These are phyloP conservation scores for Ferrisia virgata DNA, from an alignment of 2,888 invertebrate genomes.

Conservation along the genomic window DNA sequence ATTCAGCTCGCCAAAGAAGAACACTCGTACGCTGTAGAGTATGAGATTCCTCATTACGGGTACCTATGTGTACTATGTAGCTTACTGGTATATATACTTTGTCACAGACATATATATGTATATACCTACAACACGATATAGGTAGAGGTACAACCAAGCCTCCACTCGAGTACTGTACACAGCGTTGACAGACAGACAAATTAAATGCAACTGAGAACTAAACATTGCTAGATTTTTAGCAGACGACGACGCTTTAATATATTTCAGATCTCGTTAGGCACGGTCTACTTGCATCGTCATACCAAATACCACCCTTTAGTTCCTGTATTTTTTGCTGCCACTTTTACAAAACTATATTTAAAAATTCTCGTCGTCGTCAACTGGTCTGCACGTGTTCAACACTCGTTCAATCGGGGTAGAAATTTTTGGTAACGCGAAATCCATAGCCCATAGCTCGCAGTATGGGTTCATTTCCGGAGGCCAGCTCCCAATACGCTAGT, in stretches of 20 bases:
- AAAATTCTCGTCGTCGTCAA: background rate
- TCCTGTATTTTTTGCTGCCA: conserved; percentile 6
- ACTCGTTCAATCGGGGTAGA: background rate
- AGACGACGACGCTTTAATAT: conserved; percentile 40
- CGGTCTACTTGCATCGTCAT: conserved; percentile 4
- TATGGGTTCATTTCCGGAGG: background rate
- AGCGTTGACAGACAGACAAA: conserved; percentile 45
- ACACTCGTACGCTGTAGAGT: conserved; percentile 8
- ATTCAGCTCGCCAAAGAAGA: background rate
- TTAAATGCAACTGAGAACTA: conserved; percentile 43
- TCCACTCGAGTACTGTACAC: background rate
- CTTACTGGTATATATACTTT: too few species aligned
- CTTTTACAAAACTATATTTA: conserved; percentile 31
- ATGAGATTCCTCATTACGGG: background rate
- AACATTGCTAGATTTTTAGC: conserved; percentile 43
- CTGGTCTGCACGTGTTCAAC: conserved; percentile 1
- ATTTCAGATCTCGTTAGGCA: conserved; percentile 41
- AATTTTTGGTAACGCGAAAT: background rate
- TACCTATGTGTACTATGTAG: too few species aligned
- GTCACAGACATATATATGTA: too few species aligned
- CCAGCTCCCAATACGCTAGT: background rate
- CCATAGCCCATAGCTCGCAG: background rate
- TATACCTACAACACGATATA: too few species aligned
- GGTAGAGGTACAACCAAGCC: background rate
- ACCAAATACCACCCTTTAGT: conserved; percentile 38